Base-by-base conservation (phyloP, 2,113 vertebrate genomes). In the Microcebus murinus region DNA sequence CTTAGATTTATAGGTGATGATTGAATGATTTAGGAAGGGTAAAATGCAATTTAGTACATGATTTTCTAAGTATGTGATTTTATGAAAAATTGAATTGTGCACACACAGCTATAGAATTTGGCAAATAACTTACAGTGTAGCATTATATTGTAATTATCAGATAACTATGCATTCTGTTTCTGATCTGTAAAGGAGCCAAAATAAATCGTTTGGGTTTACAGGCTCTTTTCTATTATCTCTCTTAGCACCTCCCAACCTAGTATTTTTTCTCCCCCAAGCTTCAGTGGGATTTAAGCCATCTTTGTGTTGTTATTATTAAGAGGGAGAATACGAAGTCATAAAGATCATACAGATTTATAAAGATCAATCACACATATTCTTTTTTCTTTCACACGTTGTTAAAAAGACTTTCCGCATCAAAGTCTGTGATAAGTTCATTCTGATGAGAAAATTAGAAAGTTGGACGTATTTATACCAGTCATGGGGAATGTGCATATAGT, bases 401-500 rank as follows among this genome's bases (percentile, higher is more conserved):
- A 65, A 74, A 84, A 70, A 95, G 76, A 48, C 50, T 94, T 91
- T 89, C 59, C 50, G 65, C 91, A 87, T 77, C 92, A 48, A 91
- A 91, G 67, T 42, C 65, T 73, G 21, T 17, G 86, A 63, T 36
- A 81, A 87, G 36, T 80, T 96, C 87, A 73, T 95, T 95, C 74
- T 95, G 96, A 59, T 93, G 96, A 95, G 95, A 93, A 95, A 96
- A 96, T 96, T 67, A 92, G 93, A 93, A 96, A 97, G 86, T 98
- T 92, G 96, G 86, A 96, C 36, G 6, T 97, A 97, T 98, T 97
- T 98, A 97, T 96, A 96, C 97, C 87, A 93, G 87, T 87, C 76
- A 34, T 34, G 74, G 87, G 55, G 90, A 96, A 97, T 65, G 48
- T 55, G 42, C 91, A 12, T 95, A 39, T 67, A 70, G 94, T 97